Evolutionary conservation across 53 echinoderm and acorn worm genomes (phyloP), one percentile per base, ranked within the genome.

Genomic region (Astropecten irregularis): DNA sequence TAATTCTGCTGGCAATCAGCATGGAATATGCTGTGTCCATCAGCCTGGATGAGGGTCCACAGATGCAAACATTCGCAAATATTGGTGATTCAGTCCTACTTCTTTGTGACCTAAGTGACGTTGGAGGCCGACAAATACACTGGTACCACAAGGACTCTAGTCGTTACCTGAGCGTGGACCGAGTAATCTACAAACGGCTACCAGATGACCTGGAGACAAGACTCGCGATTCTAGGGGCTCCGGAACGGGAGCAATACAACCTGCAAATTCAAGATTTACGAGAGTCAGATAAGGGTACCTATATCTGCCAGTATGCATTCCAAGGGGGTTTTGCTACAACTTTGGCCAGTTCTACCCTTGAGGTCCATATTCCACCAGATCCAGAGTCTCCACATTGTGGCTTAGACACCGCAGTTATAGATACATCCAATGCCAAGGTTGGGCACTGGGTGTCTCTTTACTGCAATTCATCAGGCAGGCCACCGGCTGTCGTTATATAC

Each of bases 221-320:
- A 42, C 26, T 68, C n/a, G 6, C 68, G 23, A 68, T 68, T 27
- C 16, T 68, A 25, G 68, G 68, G 23, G 68, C 22, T 27, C 46
- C 46, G 11, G 46, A n/a, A 0, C 68, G 15, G 11, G 44, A 68
- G 14, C 68, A 68, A 36, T 68, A 42, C n/a, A 68, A 46, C 32
- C 68, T 68, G 23, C 40, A 44, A 23, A 68, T 68, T 3, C 23
- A 27, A 68, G 26, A 68, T 11, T 14, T 46, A 14, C 15, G 42
- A 36, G 36, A 25, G 42, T 68, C 68, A 14, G 68, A 68, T 27
- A 68, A 44, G 40, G 68, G 68, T 5, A 68, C 68, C 9, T 68
- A 68, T 16, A 68, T 42, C 68, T 68, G 68, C 68, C 44, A 42
- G 21, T 25, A 68, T 21, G 68, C 68, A 18, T 68, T 68, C 32